Evolutionary conservation across 2,113 vertebrate genomes (phyloP), one percentile per base, ranked within the genome.

Genomic region (Corythornis cristatus): DNA sequence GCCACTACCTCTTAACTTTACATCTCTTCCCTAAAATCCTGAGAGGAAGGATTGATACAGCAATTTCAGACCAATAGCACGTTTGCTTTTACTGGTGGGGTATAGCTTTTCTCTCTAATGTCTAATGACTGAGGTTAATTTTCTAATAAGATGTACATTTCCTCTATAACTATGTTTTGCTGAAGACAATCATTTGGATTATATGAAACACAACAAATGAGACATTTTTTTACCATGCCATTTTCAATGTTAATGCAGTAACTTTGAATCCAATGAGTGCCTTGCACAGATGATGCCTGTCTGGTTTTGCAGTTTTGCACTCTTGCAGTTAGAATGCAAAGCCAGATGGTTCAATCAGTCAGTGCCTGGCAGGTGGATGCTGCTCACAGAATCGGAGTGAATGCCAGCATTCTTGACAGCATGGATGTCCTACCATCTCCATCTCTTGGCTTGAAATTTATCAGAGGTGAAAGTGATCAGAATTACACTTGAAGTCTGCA

Each of bases 311-410:
- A 35, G 43, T 84, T 83, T 74, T 86, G 88, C 70, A 31, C 86
- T 90, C 61, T 68, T 78, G 23, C n/a, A 86, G 75, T 64, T 95
- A 40, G 25, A 80, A 94, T 23, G 79, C 82, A 91, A 66, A 93
- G 26, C 60, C 90, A 96, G 86, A 88, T 90, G 76, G 80, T 42
- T 88, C 83, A 89, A 68, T 88, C 80, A 83, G 68, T 82, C 83
- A 90, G 50, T 3, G 22, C 53, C 73, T 90, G 58, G 61, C 83
- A 92, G 96, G 68, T 90, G 57, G 53, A 84, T 92, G 53, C 56
- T 65, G 57, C 87, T 93, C 35, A 57, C 50, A 82, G 72, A 88
- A 81, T 7, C 21, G 29, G n/a, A 62, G 77, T 42, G n/a, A 78
- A 82, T 45, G 86, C 65, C 96, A 92, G 66, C 35, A 26, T 68